These are phyloP conservation scores for Pseudotriccus pelzelni DNA, from an alignment of 2,797 vertebrate species.

Conservation along the genomic window DNA sequence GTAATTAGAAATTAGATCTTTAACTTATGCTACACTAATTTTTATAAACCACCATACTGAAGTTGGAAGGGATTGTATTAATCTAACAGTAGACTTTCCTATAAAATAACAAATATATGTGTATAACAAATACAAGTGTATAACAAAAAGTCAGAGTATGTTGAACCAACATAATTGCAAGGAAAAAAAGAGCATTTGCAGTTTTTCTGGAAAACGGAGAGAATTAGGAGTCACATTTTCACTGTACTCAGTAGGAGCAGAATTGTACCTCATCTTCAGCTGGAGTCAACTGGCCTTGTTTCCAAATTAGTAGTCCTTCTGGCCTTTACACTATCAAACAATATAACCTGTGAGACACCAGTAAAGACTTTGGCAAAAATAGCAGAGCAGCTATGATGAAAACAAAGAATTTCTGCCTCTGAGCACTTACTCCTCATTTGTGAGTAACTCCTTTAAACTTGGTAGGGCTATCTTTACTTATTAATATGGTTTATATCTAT, in stretches of 20 bases:
- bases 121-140: neutral
- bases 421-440: neutral
- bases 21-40: neutral
- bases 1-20: conserved; percentile 21
- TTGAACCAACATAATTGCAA: neutral
- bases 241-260: neutral
- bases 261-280: neutral
- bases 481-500: neutral
- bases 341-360: neutral
- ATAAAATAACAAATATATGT: conserved; percentile 31
- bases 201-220: neutral
- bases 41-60: conserved; percentile 15
- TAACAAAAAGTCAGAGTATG: conserved; percentile 7
- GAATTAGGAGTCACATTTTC: neutral
- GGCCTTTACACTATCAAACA: neutral
- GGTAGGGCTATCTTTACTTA: neutral
- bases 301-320: neutral
- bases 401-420: neutral
- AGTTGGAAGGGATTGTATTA: conserved; percentile 39
- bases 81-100: neutral
- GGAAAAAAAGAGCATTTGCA: neutral
- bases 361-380: neutral
- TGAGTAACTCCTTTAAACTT: neutral
- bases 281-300: neutral
- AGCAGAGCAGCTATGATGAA: neutral